phyloP scores from a whole-genome alignment of 2,113 vertebrate genomes.

The Rana temporaria region DNA sequence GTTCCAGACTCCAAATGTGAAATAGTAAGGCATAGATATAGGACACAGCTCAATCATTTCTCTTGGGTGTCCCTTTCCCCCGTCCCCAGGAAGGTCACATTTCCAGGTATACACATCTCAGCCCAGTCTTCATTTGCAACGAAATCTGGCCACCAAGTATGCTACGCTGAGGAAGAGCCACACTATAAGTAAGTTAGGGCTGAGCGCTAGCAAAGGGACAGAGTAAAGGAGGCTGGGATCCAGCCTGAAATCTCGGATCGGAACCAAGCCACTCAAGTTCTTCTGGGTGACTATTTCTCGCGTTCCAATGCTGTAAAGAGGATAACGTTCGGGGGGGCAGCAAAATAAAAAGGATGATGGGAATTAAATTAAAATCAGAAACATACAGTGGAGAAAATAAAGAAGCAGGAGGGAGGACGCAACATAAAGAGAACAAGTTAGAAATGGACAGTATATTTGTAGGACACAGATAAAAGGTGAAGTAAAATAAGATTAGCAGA shows the following conservation, averaged over 20 bases:
- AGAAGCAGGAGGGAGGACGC: conserved; percentile 63
- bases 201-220: conserved; percentile 93
- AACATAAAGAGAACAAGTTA: conserved; percentile 57
- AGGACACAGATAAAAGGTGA: conserved; percentile 61
- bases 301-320: conserved; percentile 95
- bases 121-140: conserved; percentile 86
- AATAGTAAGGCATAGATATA: conserved; percentile 42
- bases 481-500: conserved; percentile 72
- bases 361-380: conserved; percentile 31
- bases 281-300: conserved; percentile 99
- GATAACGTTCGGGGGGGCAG: conserved; percentile 75
- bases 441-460: conserved; percentile 60
- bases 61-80: conserved; percentile 77
- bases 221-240: conserved; percentile 98
- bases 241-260: conserved; percentile 93
- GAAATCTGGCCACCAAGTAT: conserved; percentile 92
- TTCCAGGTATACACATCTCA: conserved; percentile 69
- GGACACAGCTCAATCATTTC: conserved; percentile 68
- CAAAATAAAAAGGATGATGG: conserved; percentile 38
- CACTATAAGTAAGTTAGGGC: conserved; percentile 97
- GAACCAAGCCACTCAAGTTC: conserved; percentile 98
- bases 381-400: conserved; percentile 58
- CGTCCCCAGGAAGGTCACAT: conserved; percentile 69
- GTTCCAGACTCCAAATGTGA: background rate
- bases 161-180: conserved; percentile 97